Percentiles rank a stretch among this genome's conserved stretches.
These are phyloP conservation scores for Rhagonycha lutea DNA, from an alignment of 2,888 invertebrate species.

Conservation along the genomic window DNA sequence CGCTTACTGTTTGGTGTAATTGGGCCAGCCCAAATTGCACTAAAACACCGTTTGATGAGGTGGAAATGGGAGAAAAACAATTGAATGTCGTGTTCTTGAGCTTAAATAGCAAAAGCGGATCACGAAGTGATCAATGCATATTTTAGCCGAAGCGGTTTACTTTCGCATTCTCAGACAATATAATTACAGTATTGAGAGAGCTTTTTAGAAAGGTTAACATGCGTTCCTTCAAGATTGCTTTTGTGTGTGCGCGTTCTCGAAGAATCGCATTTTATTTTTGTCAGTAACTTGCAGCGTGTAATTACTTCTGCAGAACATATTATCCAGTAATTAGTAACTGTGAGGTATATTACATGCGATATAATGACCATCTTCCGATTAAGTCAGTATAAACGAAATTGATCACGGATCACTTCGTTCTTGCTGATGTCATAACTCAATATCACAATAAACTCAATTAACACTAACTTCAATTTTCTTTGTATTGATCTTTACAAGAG, in stretches of 20 bases:
- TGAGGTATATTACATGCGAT: background rate
- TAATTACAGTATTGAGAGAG: constrained; percentile 32
- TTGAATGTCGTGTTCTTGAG: background rate
- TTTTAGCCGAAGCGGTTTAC: constrained; percentile 26
- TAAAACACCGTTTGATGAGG: background rate
- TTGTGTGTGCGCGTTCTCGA: constrained; percentile 7
- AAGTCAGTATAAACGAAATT: background rate
- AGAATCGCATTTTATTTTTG: constrained; percentile 11
- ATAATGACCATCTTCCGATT: constrained; percentile 1
- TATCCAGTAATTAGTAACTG: constrained; percentile 1
- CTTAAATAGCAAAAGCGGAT: constrained; percentile 1
- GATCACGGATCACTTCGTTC: background rate
- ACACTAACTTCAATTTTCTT: background rate
- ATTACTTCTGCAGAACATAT: constrained; percentile 13
- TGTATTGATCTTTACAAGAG: background rate
- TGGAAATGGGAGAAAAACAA: background rate
- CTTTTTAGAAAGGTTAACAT: constrained; percentile 17
- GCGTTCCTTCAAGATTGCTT: constrained; percentile 23
- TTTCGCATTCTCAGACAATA: constrained; percentile 35
- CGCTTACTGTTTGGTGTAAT: no score
- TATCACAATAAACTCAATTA: constrained; percentile 22
- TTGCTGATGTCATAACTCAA: constrained; percentile 16
- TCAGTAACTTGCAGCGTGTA: constrained; percentile 7
- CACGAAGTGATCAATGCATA: constrained; percentile 25
- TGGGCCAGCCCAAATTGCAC: background rate